A percentile compares a stretch with the other conserved stretches of the same genome.
Evolutionary conservation across 2,888 invertebrate genomes (phyloP).

Genomic region (Pseudoips prasinana): DNA sequence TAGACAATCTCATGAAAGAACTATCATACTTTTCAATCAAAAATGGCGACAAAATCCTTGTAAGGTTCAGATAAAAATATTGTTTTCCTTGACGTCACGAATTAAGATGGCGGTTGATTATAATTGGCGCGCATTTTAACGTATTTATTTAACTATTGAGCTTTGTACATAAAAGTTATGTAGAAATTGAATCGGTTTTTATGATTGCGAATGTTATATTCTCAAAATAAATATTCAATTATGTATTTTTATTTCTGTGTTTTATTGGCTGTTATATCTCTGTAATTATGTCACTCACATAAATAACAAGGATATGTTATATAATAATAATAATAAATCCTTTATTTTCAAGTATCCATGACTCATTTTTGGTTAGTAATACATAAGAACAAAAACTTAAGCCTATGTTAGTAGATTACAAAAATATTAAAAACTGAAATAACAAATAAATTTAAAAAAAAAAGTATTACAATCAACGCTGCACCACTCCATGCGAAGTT

Average conservation of each 20-base stretch:
- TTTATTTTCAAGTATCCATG: too few relatives aligned
- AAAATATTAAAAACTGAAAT: too few relatives aligned
- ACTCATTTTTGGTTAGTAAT: too few relatives aligned
- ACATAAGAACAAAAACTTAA: too few relatives aligned
- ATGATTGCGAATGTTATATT: constrained; percentile 61
- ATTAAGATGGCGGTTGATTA: constrained; percentile 27
- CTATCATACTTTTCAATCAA: constrained; percentile 92
- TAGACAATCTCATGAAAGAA: constrained; percentile 92
- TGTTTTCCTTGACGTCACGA: constrained; percentile 38
- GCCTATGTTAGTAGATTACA: too few relatives aligned
- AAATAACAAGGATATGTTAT: too few relatives aligned
- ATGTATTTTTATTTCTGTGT: constrained; percentile 62
- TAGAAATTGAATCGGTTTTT: constrained; percentile 71
- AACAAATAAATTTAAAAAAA: too few relatives aligned
- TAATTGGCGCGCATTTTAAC: constrained; percentile 41
- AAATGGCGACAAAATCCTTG: constrained; percentile 90
- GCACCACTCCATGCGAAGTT: too few relatives aligned
- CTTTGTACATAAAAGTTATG: constrained; percentile 67
- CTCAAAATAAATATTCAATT: constrained; percentile 59
- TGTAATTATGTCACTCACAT: too few relatives aligned
- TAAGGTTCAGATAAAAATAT: constrained; percentile 80
- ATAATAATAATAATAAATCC: too few relatives aligned
- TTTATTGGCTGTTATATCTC: too few relatives aligned
- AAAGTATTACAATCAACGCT: too few relatives aligned
- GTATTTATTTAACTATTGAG: constrained; percentile 41